These are phyloP conservation scores for Nemotelus nigrinus DNA, from an alignment of 2,888 invertebrate species.

Conservation along the genomic window DNA sequence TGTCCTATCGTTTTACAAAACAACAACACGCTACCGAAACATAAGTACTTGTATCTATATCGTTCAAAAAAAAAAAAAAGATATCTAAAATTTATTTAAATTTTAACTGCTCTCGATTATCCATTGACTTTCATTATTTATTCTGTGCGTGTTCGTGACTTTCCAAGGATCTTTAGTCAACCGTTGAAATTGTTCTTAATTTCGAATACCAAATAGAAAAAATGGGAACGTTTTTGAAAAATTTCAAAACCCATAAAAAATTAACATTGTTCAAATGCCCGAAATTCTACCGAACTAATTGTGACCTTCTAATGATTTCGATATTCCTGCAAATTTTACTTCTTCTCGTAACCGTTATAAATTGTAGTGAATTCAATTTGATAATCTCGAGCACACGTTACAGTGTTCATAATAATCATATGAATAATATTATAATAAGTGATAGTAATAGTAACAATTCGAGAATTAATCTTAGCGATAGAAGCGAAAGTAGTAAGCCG, in stretches of 20 bases:
- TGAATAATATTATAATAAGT: not conserved
- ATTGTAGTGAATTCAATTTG: slow-evolving; percentile 48
- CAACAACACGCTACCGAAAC: too few relatives aligned
- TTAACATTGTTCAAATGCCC: slow-evolving; percentile 43
- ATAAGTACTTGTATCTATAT: too few relatives aligned
- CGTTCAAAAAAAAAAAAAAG: too few relatives aligned
- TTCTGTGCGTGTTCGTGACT: too few relatives aligned
- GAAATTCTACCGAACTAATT: slow-evolving; percentile 49
- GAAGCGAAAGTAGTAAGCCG: not conserved
- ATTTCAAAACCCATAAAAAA: slow-evolving; percentile 48
- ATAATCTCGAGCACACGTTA: slow-evolving; percentile 23
- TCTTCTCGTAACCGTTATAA: slow-evolving; percentile 43
- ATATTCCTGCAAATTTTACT: slow-evolving; percentile 36
- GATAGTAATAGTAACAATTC: not conserved
- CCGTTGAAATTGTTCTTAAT: too few relatives aligned
- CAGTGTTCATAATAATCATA: slow-evolving; percentile 2
- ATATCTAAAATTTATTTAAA: too few relatives aligned
- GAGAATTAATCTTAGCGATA: not conserved
- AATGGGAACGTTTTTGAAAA: slow-evolving; percentile 41
- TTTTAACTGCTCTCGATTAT: too few relatives aligned
- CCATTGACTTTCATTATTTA: too few relatives aligned
- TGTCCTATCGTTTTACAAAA: too few relatives aligned
- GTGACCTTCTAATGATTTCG: slow-evolving; percentile 44
- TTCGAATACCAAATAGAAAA: not conserved
- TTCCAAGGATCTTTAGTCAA: too few relatives aligned